Evolutionary conservation across 2,113 vertebrate genomes (phyloP).

Genomic region (Sciurus niger): DNA sequence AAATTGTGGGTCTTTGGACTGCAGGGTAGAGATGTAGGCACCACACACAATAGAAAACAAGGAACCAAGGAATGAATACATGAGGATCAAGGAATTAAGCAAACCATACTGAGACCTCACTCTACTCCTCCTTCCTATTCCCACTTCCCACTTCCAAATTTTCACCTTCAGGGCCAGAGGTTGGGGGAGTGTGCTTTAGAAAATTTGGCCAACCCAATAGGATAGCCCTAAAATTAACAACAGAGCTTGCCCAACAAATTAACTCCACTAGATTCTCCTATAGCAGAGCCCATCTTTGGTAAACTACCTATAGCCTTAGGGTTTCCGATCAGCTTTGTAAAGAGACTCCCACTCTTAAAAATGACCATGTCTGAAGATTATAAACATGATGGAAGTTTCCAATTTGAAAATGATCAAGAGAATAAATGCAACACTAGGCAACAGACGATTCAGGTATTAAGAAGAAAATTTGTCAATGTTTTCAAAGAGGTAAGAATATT

Average conservation of each 20-base stretch:
- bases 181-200: neutral
- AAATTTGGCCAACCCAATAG: neutral
- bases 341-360: neutral
- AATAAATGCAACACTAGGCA: neutral
- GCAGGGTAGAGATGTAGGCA: neutral
- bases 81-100: neutral
- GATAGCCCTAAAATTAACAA: neutral
- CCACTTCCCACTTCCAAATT: neutral
- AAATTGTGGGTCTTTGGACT: neutral
- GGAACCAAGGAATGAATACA: neutral
- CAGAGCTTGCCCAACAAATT: neutral
- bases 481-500: conserved; percentile 3
- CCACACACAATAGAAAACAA: conserved; percentile 1
- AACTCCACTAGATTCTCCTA: neutral
- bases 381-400: neutral
- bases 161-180: neutral
- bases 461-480: neutral
- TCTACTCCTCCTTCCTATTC: neutral
- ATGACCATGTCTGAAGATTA: neutral
- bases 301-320: neutral
- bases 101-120: neutral
- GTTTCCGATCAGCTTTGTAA: neutral
- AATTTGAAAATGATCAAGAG: neutral
- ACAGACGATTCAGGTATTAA: neutral
- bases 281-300: neutral